Evolutionary conservation across 1,140 invertebrate species (phyloP), one percentile per base, ranked within the genome.

Genomic region (Drosophila virilis): DNA sequence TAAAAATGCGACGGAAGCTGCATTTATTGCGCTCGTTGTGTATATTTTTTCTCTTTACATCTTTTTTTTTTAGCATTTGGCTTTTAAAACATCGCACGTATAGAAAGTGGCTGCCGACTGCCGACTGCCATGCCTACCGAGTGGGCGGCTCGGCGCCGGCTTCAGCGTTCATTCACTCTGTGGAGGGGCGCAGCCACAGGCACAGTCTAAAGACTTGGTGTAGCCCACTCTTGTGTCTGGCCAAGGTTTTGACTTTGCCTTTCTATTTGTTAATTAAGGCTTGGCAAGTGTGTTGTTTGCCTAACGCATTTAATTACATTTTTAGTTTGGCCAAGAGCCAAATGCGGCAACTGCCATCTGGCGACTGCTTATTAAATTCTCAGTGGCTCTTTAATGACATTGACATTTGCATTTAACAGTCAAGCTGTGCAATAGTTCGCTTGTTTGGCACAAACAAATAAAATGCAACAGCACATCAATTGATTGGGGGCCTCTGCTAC

Each of bases 231-330:
- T 40, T 67, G 66, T 75, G 84, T 90, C 81, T 90, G 77, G 74
- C 66, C 80, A 89, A 89, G 83, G 84, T 79, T 88, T 40, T 40
- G 72, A 77, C 81, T 79, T 86, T 88, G 82, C 52, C 72, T 88
- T 89, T 88, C 72, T 80, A 89, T 89, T 88, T 88, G 83, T 88
- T 88, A 88, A 88, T 88, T 88, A 88, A 88, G 80, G 60, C 55
- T 61, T 43, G 48, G 54, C 64, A 9, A 64, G 46, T 51, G 32
- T 43, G 40, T 52, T 50, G 50, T 61, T 71, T 58, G 69, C 62
- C 62, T 71, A 66, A 86, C 82, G 82, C 84, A 88, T 89, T 83
- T 88, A 89, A 89, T 88, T 88, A 86, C 84, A 77, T 89, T 80
- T 88, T 83, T 80, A 79, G 72, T 33, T 62, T 64, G 76, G 67